phyloP scores from a whole-genome alignment of 2,888 invertebrate species.

The Seira musarum region DNA sequence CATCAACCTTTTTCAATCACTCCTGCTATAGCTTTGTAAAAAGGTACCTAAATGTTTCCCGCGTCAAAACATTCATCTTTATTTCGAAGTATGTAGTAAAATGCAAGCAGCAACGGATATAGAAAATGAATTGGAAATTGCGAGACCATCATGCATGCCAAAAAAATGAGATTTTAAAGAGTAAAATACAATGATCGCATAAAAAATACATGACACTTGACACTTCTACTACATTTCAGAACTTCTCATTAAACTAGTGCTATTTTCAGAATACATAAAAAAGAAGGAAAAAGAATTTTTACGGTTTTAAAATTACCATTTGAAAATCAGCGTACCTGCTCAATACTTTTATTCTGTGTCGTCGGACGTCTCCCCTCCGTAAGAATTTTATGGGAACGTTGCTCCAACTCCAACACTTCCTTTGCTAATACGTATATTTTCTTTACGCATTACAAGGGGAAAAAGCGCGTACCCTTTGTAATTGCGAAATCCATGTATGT shows the following conservation, averaged over 20 bases:
- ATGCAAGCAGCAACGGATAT: background rate
- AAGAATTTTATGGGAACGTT: conserved; percentile 44
- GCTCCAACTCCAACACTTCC: conserved; percentile 33
- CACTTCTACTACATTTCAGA: no score
- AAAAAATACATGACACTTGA: conserved; percentile 21
- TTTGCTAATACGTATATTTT: conserved; percentile 28
- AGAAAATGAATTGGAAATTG: conserved; percentile 44
- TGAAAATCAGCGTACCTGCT: conserved; percentile 39
- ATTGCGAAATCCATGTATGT: conserved; percentile 13
- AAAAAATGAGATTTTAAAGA: conserved; percentile 26
- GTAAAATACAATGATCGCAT: no score
- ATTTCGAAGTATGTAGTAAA: conserved; percentile 11
- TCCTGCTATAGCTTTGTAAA: background rate
- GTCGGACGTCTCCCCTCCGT: conserved; percentile 33
- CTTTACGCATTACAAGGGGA: background rate
- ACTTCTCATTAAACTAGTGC: no score
- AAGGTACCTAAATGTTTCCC: conserved; percentile 19
- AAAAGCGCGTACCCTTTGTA: conserved; percentile 22
- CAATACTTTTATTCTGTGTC: no score
- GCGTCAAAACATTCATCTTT: conserved; percentile 47
- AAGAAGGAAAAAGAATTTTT: conserved; percentile 28
- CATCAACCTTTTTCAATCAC: conserved; percentile 14
- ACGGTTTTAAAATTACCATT: conserved; percentile 53
- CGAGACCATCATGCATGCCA: conserved; percentile 32
- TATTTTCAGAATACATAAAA: no score